These are phyloP conservation scores for Agapostemon virescens DNA, from an alignment of 2,888 invertebrate genomes.

Conservation along the genomic window DNA sequence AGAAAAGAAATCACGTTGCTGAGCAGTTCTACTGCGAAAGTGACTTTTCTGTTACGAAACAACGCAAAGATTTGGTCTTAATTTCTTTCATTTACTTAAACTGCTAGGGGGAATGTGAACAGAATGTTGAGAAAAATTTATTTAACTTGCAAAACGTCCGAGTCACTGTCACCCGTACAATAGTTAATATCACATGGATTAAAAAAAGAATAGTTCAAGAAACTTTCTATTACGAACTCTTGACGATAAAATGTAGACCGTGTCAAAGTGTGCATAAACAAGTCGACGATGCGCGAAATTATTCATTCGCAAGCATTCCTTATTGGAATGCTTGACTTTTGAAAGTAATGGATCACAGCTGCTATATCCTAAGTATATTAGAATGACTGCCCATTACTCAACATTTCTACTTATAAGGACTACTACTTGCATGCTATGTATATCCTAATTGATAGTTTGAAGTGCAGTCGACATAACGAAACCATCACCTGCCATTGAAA, in stretches of 20 bases:
- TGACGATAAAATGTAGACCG: background rate
- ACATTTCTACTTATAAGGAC: background rate
- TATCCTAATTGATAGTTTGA: slow-evolving; percentile 1
- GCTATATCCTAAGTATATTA: background rate
- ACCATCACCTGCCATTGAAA: background rate
- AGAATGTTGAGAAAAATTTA: background rate
- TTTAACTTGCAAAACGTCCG: background rate
- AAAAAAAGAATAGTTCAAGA: too few species aligned
- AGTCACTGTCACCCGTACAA: background rate
- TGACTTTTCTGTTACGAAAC: slow-evolving; percentile 45
- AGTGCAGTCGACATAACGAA: background rate
- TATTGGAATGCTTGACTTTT: background rate
- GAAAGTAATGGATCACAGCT: slow-evolving; percentile 1
- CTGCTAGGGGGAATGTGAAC: background rate
- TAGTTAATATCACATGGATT: too few species aligned
- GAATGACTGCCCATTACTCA: background rate
- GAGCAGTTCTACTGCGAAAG: slow-evolving; percentile 32
- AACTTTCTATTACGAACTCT: background rate
- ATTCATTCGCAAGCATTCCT: background rate
- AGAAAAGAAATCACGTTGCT: slow-evolving; percentile 27
- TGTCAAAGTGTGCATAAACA: background rate
- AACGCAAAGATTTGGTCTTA: slow-evolving; percentile 14
- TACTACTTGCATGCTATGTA: background rate
- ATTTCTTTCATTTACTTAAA: background rate
- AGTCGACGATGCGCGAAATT: background rate